A percentile compares a stretch with the other conserved stretches of the same genome.
phyloP scores from a whole-genome alignment of 2,888 invertebrate species.

The Ganaspis brasiliensis region DNA sequence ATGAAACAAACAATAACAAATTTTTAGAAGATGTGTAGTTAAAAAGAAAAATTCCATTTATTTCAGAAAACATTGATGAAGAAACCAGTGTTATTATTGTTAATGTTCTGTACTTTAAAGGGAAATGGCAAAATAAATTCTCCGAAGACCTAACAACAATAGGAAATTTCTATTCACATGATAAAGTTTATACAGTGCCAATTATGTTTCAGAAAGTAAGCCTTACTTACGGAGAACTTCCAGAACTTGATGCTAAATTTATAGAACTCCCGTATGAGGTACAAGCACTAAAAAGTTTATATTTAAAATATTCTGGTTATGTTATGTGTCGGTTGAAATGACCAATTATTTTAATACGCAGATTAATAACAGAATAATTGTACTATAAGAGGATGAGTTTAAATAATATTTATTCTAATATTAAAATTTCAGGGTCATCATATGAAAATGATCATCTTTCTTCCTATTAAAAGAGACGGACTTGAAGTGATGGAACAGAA shows the following conservation, averaged over 20 bases:
- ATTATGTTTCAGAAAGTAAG: constrained; percentile 86
- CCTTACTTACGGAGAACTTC: neutral
- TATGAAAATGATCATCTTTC: neutral
- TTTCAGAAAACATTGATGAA: constrained; percentile 81
- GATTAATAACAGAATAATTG: too few relatives aligned
- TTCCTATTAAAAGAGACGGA: neutral
- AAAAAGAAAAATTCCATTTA: too few relatives aligned
- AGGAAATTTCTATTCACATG: constrained; percentile 84
- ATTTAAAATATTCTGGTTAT: too few relatives aligned
- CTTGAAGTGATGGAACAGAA: neutral
- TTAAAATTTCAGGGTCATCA: neutral
- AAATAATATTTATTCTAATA: neutral
- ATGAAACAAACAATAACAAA: too few relatives aligned
- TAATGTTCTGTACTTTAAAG: constrained; percentile 94
- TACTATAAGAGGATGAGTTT: too few relatives aligned
- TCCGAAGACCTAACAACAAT: constrained; percentile 82
- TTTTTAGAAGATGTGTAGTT: too few relatives aligned
- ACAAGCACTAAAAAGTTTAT: too few relatives aligned
- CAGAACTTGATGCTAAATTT: neutral
- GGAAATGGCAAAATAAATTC: constrained; percentile 80
- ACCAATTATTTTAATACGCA: too few relatives aligned
- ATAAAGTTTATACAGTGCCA: constrained; percentile 83
- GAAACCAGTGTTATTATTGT: constrained; percentile 87
- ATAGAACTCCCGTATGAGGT: neutral
- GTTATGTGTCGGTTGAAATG: too few relatives aligned